Evolutionary conservation across 2,113 vertebrate species (phyloP), one percentile per base, ranked within the genome.

Genomic region (Sylvietta virens): DNA sequence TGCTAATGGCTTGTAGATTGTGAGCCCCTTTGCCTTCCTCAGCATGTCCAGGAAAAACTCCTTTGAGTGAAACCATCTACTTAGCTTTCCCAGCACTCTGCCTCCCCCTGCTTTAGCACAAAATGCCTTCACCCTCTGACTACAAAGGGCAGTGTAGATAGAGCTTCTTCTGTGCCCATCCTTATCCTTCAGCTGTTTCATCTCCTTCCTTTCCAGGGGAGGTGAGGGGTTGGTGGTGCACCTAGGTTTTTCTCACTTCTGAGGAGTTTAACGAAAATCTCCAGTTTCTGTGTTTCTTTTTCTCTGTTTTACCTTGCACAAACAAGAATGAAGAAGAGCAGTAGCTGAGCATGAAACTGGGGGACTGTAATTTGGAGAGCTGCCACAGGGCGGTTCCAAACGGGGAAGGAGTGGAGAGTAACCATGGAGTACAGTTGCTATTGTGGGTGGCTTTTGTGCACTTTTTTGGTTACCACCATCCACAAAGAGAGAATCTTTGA

Each of bases 221-320:
- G 17, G 5, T 15, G 6, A 2, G 3, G 11, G 23, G 14, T 44
- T 22, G 6, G 1, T 26, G 8, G 6, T 13, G 15, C 27, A 33
- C 27, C 15, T 42, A 22, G 18, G 12, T 48, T 91, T 80, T 70
- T 72, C 48, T 72, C 13, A 12, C 28, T 76, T 62, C 50, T 54
- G 10, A 64, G 39, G 30, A 61, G 45, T 56, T 80, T 26, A 23
- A 67, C 4, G 8, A n/a, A 78, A 86, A 54, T 37, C 35, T 81
- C 27, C 40, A 56, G 65, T 27, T 16, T 78, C 20, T 33, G 10
- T 78, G 58, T 81, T 84, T 24, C 35, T 92, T 89, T 89, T 74
- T 62, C 35, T 78, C 30, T 11, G 4, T 31, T 42, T 74, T 47
- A 30, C 15, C 35, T 62, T 81, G 48, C 14, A 51, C 31, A 85